A percentile compares a stretch with the other conserved stretches of the same genome.
Evolutionary conservation across 2,113 vertebrate genomes (phyloP).

Genomic region (Rousettus leschenaultii): DNA sequence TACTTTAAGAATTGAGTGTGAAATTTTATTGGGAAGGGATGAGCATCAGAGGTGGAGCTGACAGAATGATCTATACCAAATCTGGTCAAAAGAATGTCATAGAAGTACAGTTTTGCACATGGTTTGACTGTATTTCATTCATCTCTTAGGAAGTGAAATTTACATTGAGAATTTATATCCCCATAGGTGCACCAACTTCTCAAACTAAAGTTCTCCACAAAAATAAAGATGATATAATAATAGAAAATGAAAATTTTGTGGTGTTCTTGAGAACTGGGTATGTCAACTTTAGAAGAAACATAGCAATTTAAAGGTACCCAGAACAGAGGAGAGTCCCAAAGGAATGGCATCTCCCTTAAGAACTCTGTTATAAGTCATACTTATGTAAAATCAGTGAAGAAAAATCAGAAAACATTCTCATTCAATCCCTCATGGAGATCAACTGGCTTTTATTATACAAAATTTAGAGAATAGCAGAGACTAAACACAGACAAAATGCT

Average conservation of each 20-base stretch:
- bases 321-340: background rate
- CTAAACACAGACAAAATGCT: background rate
- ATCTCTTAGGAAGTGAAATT: constrained; percentile 29
- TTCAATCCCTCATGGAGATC: background rate
- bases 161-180: constrained; percentile 14
- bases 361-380: background rate
- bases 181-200: background rate
- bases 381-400: background rate
- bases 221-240: constrained; percentile 17
- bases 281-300: background rate
- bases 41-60: background rate
- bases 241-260: background rate
- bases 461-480: constrained; percentile 24
- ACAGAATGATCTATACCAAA: background rate
- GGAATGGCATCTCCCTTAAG: background rate
- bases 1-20: background rate
- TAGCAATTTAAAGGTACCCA: background rate
- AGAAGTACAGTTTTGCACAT: constrained; percentile 18
- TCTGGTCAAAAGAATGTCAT: constrained; percentile 17
- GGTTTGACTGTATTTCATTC: background rate
- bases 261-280: background rate
- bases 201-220: background rate
- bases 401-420: constrained; percentile 41
- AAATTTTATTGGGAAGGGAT: background rate
- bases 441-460: constrained; percentile 39